A percentile compares a stretch with the other conserved stretches of the same genome.
phyloP scores from a whole-genome alignment of 2,797 vertebrate genomes.

The Gymnocypris eckloni region DNA sequence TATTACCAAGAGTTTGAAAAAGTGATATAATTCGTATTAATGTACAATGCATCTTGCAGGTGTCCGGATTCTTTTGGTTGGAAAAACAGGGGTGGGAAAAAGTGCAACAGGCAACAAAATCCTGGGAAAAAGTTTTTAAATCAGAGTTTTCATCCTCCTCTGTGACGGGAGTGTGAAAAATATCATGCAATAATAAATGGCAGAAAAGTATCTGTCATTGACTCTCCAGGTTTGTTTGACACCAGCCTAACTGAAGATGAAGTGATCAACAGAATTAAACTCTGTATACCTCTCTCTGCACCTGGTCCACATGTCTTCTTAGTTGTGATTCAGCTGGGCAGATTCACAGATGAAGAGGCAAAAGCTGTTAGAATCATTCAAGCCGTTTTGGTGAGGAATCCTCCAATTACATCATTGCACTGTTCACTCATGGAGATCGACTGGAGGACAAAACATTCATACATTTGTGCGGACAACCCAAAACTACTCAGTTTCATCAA shows the following conservation, averaged over 20 bases:
- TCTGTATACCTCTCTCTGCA: constrained; percentile 45
- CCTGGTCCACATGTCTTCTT: constrained; percentile 53
- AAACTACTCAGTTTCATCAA: background rate
- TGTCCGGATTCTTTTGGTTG: constrained; percentile 41
- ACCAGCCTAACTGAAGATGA: background rate
- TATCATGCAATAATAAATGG: background rate
- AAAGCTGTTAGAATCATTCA: constrained; percentile 18
- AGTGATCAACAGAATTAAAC: constrained; percentile 28
- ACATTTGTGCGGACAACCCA: constrained; percentile 4
- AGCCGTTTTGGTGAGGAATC: constrained; percentile 23
- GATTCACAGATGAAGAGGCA: constrained; percentile 49
- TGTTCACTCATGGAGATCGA: constrained; percentile 45
- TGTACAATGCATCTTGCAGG: background rate
- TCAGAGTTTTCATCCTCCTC: constrained; percentile 35
- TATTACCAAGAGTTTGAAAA: background rate
- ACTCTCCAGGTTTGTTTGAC: constrained; percentile 52
- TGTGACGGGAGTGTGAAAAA: constrained; percentile 37
- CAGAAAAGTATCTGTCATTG: constrained; percentile 37
- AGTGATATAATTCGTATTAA: background rate
- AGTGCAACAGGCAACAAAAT: constrained; percentile 54
- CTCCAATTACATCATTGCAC: constrained; percentile 10
- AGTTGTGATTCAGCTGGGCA: constrained; percentile 40
- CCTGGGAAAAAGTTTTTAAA: constrained; percentile 23
- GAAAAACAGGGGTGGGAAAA: constrained; percentile 56
- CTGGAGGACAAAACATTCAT: constrained; percentile 20